Evolutionary conservation across 2,888 invertebrate species (phyloP), one percentile per base, ranked within the genome.

Genomic region (Eremobia ochroleuca): DNA sequence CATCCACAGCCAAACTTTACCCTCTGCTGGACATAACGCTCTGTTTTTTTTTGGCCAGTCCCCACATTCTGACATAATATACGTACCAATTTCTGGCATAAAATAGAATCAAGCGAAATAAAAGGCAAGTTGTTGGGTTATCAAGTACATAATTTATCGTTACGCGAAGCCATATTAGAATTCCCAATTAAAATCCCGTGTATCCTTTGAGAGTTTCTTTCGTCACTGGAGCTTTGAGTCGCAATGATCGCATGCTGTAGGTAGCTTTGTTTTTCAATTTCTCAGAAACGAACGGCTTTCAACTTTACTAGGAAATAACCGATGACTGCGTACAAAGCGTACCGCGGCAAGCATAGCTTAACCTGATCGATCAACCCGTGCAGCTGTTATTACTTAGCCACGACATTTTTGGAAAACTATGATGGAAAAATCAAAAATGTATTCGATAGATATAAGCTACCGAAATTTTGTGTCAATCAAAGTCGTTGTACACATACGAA

Each of bases 171-270:
- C 28, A 34, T 82, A 43, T 55, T 76, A n/a, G 0, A 52, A 87
- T 89, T 89, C 91, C 88, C 91, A 91, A 93, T 93, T 92, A 92
- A 91, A 90, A 87, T 82, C 78, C 31, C 61, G 73, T 66, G 52
- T 59, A 64, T 78, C 83, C 65, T 55, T 65, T 55, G 28, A 69
- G 79, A 77, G 64, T 77, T 84, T 77, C 75, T 85, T 85, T 82
- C 70, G 37, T 73, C 25, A 46, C 8, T 46, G 64, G 37, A 82
- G 87, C 89, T 89, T 87, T 88, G 79, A 75, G 58, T 73, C 25
- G 37, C 65, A 58, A 72, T 83, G 70, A 83, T 85, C 77, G 79
- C 76, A 74, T 13, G 13, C 6, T 37, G 18, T 11, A 21, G 15
- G 40, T n/a, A 62, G 49, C 31, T 71, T 65, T 73, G 46, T 73